Evolutionary conservation across 1,140 invertebrate species (phyloP), one percentile per base, ranked within the genome.

Genomic region (Drosophila fuyamai): DNA sequence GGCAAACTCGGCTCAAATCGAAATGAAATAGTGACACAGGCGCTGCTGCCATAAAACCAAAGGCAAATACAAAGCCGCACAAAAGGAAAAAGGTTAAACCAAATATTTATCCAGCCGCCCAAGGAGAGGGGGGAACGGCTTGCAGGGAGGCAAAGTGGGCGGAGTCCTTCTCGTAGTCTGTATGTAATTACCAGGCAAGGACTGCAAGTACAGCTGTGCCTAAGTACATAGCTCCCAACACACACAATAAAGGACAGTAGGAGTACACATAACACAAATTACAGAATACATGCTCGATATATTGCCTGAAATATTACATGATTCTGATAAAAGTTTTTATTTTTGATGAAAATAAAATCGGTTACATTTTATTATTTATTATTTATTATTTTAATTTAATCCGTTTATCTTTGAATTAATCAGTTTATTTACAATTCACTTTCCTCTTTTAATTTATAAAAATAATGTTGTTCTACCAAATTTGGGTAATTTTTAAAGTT

Each of bases 1-100:
- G 71, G 72, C 72, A 73, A 78, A 89, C 81, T 86, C 76, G 76
- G 76, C 76, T 89, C 70, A 81, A 89, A 89, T 89, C 85, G 84
- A 89, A 89, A 83, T 83, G 84, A 82, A 88, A 85, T 85, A 85
- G 81, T 85, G 74, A 78, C 81, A 84, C 66, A 76, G 76, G 43
- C 80, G 80, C 68, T 81, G 78, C 74, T 81, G 78, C 74, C 78
- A 78, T 85, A 82, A 83, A 89, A 80, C 84, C 84, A 90, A 89
- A 84, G 68, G 80, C 85, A 89, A 89, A 90, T 84, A 89, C 65
- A 77, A 81, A 63, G 62, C 50, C 76, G 48, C 79, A 85, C 79
- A 84, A 80, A 75, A 79, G 73, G 54, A 62, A 74, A 89, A 89
- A 89, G 84, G 84, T 89, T 89, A 81, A 89, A 68, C 67, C 81